Evolutionary conservation across 2,113 vertebrate genomes (phyloP).

Genomic region (Anguilla japonica): DNA sequence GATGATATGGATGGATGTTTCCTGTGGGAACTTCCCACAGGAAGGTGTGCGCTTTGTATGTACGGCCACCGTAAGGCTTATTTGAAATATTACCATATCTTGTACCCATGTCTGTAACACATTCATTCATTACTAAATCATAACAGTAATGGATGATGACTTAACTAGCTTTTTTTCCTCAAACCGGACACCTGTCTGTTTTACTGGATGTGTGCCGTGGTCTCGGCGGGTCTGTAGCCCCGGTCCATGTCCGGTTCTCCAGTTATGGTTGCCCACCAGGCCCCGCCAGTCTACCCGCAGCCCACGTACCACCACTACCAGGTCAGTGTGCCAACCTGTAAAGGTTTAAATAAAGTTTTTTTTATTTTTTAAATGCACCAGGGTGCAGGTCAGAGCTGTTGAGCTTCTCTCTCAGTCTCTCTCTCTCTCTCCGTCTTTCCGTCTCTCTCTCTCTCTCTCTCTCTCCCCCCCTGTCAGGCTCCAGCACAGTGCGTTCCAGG

Average conservation of each 20-base stretch:
- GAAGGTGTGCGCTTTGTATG: too few species aligned
- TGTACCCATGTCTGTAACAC: background rate
- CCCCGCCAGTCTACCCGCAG: slow-evolving; percentile 49
- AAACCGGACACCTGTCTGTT: background rate
- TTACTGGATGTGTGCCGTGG: background rate
- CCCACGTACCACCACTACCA: slow-evolving; percentile 54
- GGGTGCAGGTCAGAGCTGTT: background rate
- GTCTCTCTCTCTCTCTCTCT: background rate
- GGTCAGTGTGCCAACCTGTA: slow-evolving; percentile 42
- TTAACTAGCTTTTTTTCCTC: too few species aligned
- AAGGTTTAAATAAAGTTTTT: too few species aligned
- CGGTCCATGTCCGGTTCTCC: slow-evolving; percentile 42
- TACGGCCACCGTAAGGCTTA: too few species aligned
- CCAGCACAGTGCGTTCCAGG: slow-evolving; percentile 40
- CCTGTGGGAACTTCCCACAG: too few species aligned
- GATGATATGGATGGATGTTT: too few species aligned
- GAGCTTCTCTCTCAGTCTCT: slow-evolving; percentile 15
- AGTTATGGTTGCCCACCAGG: slow-evolving; percentile 45
- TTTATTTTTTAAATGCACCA: too few species aligned
- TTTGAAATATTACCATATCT: background rate
- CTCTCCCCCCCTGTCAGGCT: slow-evolving; percentile 23
- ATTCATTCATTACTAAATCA: background rate
- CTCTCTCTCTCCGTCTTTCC: background rate
- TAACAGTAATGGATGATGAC: background rate
- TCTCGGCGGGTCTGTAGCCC: slow-evolving; percentile 30